Base-by-base conservation (phyloP, 2,888 invertebrate species). In the Cataglyphis rosenhaueri region DNA sequence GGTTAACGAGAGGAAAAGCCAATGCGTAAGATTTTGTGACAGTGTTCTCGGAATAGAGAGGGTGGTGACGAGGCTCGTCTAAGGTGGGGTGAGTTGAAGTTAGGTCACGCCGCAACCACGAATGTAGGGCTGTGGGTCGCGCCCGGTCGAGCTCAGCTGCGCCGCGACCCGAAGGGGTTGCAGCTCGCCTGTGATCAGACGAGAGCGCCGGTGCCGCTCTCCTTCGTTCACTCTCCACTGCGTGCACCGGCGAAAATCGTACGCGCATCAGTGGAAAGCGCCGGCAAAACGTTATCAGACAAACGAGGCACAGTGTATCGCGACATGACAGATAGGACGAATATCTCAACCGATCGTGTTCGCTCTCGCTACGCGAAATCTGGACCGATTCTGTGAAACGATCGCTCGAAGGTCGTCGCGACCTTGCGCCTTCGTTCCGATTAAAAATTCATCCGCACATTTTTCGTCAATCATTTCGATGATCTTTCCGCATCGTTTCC, bases 41-140 rank as follows among this genome's bases (percentile, higher is more conserved):
- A 75, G 70, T 76, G 70, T 76, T 83, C 48, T 48, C 70, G 62
- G 55, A 62, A 66, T 68, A 65, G 85, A 65, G 84, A 84, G 84
- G 84, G 85, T 84, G 84, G 87, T 44, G 68, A 83, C 81, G 83
- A 87, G 85, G 86, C 89, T 89, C 82, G 66, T 74, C 81, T 81
- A 89, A 89, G 85, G 88, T 87, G 91, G 90, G 88, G 90, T 88
- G 85, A 87, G 92, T 92, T 92, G 92, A 93, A 93, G 93, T 94
- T 93, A 93, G 94, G 93, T 93, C 91, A 91, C 90, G 92, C 92
- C 93, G 92, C 93, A 92, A 92, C 91, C 90, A 89, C 91, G 92
- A 94, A 94, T 94, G 93, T 94, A 94, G 94, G 94, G 94, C 93
- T 94, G 93, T 94, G 92, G 94, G 94, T 94, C 94, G 94, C 93